A percentile compares a stretch with the other conserved stretches of the same genome.
Conservation (phyloP, 2,888 invertebrate genomes). For the Alviniconcha strummeri region DNA sequence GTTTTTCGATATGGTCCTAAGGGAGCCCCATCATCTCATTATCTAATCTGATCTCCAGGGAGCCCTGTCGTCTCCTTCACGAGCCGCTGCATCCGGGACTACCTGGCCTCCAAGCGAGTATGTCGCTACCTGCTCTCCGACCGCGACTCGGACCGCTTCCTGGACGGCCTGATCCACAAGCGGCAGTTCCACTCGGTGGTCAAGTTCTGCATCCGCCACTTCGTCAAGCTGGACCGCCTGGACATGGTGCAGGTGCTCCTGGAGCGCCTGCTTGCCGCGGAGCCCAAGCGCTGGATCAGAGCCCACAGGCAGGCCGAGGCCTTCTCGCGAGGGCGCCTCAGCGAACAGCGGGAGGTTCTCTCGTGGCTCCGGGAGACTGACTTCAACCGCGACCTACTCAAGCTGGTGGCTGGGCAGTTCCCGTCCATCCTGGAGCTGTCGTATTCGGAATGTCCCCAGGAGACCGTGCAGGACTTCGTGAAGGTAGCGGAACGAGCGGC, state of each 20-base stretch:
- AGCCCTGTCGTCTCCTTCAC: slow-evolving; percentile 41
- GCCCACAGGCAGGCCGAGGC: slow-evolving; percentile 4
- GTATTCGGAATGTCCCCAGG: slow-evolving; percentile 37
- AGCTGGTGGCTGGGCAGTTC: slow-evolving; percentile 37
- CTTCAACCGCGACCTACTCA: slow-evolving; percentile 39
- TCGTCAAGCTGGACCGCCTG: slow-evolving; percentile 38
- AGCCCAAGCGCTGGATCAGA: slow-evolving; percentile 9
- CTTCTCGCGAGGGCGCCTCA: slow-evolving; percentile 24
- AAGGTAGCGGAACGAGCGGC: slow-evolving; percentile 19
- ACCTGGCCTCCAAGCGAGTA: slow-evolving; percentile 45
- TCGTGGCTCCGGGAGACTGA: slow-evolving; percentile 45
- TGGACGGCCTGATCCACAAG: slow-evolving; percentile 39
- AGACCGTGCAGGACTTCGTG: slow-evolving; percentile 40
- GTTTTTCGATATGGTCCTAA: no score
- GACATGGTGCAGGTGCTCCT: slow-evolving; percentile 40
- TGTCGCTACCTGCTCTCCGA: slow-evolving; percentile 44
- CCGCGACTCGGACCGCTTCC: slow-evolving; percentile 40
- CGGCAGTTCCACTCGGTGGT: slow-evolving; percentile 44
- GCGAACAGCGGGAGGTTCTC: slow-evolving; percentile 35
- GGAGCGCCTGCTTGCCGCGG: slow-evolving; percentile 22
- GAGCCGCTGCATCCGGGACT: slow-evolving; percentile 46
- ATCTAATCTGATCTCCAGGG: slow-evolving; percentile 14
- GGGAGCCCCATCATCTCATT: no score
- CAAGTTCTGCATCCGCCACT: slow-evolving; percentile 37
- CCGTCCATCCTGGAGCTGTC: slow-evolving; percentile 45